Conservation (phyloP, 2,797 vertebrate species). For the Phalanger gymnotis region DNA sequence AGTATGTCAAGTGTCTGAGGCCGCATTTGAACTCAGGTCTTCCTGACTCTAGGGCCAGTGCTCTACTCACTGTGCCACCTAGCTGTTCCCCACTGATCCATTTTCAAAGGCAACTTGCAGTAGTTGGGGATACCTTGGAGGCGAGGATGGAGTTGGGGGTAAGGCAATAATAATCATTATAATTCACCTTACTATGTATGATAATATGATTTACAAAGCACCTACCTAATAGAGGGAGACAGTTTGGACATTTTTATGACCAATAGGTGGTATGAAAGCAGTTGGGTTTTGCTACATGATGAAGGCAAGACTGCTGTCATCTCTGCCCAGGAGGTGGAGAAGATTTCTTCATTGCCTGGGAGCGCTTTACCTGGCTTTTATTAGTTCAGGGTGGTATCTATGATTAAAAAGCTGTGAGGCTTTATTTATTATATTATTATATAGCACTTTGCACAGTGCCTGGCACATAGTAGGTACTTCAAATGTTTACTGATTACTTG, state of each 20-base stretch:
- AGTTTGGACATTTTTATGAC: neutral
- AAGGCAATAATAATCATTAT: neutral
- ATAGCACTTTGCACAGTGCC: neutral
- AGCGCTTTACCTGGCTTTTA: neutral
- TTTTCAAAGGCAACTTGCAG: neutral
- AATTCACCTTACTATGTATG: neutral
- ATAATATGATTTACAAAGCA: too few relatives aligned
- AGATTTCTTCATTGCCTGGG: neutral
- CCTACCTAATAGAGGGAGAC: too few relatives aligned
- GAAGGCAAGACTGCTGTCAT: neutral
- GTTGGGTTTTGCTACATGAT: neutral
- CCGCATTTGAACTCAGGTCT: too few relatives aligned
- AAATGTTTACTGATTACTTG: neutral
- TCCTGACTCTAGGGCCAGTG: too few relatives aligned
- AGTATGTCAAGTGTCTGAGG: too few relatives aligned
- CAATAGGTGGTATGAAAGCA: too few relatives aligned
- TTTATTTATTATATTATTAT: neutral
- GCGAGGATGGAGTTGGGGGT: neutral
- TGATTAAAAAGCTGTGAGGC: neutral
- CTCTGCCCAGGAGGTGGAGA: neutral
- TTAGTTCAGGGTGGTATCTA: neutral
- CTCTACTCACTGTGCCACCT: too few relatives aligned
- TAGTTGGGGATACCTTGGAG: neutral
- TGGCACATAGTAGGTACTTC: neutral
- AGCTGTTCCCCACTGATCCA: too few relatives aligned